Percentiles rank a stretch among this genome's conserved stretches.
phyloP scores from a whole-genome alignment of 2,888 invertebrate genomes.

The Micropterix aruncella region DNA sequence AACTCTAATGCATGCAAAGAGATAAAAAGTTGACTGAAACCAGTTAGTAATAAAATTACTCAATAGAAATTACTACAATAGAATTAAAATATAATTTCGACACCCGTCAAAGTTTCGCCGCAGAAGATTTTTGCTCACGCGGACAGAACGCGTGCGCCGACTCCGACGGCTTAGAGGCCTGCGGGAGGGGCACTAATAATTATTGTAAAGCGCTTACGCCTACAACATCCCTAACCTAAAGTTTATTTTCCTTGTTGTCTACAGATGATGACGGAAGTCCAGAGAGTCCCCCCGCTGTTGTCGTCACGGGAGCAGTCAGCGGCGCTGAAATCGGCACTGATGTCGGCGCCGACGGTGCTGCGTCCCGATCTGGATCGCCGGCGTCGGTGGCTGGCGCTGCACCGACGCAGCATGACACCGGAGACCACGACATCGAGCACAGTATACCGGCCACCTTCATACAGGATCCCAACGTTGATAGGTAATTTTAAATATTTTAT shows the following conservation, averaged over 20 bases:
- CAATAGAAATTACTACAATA: too few relatives aligned
- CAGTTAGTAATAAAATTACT: too few relatives aligned
- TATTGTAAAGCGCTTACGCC: constrained; percentile 5
- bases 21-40: too few relatives aligned
- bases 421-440: constrained; percentile 39
- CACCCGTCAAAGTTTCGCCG: too few relatives aligned
- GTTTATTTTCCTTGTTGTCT: constrained; percentile 18
- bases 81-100: too few relatives aligned
- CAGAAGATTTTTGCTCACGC: too few relatives aligned
- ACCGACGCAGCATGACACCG: constrained; percentile 22
- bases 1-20: too few relatives aligned
- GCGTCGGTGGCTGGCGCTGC: constrained; percentile 6
- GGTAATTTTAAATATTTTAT: too few relatives aligned
- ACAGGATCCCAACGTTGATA: constrained; percentile 36
- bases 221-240: constrained; percentile 7
- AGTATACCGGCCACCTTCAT: constrained; percentile 40
- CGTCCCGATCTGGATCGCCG: constrained; percentile 23
- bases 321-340: constrained; percentile 32
- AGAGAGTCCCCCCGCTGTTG: constrained; percentile 42
- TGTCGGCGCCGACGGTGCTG: constrained; percentile 25
- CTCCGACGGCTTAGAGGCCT: too few relatives aligned
- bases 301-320: constrained; percentile 31
- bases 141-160: too few relatives aligned
- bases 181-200: constrained; percentile 6
- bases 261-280: constrained; percentile 46